Percentiles rank a stretch among this genome's conserved stretches.
Conservation (phyloP, 1,140 invertebrate genomes). For the Nylanderia fulva region DNA sequence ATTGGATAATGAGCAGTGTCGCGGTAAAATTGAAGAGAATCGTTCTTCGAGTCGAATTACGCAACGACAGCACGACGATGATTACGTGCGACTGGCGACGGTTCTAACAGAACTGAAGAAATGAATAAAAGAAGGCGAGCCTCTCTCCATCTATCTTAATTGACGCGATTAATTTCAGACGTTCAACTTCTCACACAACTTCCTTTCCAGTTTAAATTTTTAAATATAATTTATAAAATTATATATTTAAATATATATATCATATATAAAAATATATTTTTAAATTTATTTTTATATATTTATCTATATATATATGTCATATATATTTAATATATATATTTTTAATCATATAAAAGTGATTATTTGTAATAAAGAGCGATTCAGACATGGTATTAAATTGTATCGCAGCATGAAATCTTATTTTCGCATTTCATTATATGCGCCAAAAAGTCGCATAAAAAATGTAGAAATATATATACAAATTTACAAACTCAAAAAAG, state of each 20-base stretch:
- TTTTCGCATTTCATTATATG: background rate
- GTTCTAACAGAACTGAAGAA: background rate
- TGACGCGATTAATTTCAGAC: background rate
- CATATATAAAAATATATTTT: too few species aligned
- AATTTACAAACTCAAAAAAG: background rate
- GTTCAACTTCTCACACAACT: background rate
- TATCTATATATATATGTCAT: too few species aligned
- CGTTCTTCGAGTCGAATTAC: slow-evolving; percentile 66
- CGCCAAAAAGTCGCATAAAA: background rate
- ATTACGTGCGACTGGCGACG: slow-evolving; percentile 34
- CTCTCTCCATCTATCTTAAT: slow-evolving; percentile 26
- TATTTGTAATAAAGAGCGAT: background rate
- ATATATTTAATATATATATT: too few species aligned
- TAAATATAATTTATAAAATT: too few species aligned
- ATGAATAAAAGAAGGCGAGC: background rate
- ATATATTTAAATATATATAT: too few species aligned
- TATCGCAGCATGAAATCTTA: background rate
- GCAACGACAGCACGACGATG: slow-evolving; percentile 17
- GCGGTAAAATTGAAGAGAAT: slow-evolving; percentile 68
- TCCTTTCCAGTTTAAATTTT: too few species aligned
- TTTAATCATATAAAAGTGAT: too few species aligned
- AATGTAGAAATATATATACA: background rate
- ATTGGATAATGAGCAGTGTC: slow-evolving; percentile 66
- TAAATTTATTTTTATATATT: too few species aligned
- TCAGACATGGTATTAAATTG: background rate